Conservation (phyloP, 1,140 invertebrate genomes). For the Pemphigus obesinymphae region DNA sequence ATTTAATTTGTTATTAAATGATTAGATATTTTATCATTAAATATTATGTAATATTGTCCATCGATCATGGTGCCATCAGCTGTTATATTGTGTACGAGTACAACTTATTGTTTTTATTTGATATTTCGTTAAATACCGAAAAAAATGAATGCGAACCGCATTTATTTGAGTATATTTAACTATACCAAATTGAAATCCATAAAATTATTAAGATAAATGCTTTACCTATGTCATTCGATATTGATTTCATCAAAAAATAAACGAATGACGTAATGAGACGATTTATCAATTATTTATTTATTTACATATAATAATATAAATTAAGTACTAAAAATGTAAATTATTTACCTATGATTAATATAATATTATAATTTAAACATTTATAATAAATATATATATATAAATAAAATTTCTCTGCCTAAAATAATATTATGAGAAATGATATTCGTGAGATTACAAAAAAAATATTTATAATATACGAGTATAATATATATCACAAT, state of each 20-base stretch:
- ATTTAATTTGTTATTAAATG: conserved; percentile 4
- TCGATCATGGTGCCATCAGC: not conserved
- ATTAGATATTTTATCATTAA: conserved; percentile 1
- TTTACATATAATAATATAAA: not conserved
- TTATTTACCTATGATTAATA: too few species aligned
- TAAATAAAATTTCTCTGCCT: too few species aligned
- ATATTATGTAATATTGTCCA: not conserved
- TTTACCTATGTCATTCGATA: conserved; percentile 3
- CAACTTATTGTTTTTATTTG: not conserved
- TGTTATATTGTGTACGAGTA: not conserved
- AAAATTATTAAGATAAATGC: conserved; percentile 10
- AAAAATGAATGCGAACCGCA: not conserved
- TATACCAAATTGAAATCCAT: not conserved
- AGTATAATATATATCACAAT: too few species aligned
- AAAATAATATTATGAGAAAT: too few species aligned
- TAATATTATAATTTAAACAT: too few species aligned
- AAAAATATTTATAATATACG: too few species aligned
- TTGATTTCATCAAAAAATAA: not conserved
- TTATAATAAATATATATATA: too few species aligned
- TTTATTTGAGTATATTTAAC: not conserved
- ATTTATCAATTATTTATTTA: not conserved
- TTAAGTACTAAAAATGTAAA: too few species aligned
- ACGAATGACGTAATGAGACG: not conserved
- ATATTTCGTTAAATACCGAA: not conserved
- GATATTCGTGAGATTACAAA: too few species aligned